These are phyloP conservation scores for Lasiurus borealis DNA, from an alignment of 2,113 vertebrate species.

Conservation along the genomic window DNA sequence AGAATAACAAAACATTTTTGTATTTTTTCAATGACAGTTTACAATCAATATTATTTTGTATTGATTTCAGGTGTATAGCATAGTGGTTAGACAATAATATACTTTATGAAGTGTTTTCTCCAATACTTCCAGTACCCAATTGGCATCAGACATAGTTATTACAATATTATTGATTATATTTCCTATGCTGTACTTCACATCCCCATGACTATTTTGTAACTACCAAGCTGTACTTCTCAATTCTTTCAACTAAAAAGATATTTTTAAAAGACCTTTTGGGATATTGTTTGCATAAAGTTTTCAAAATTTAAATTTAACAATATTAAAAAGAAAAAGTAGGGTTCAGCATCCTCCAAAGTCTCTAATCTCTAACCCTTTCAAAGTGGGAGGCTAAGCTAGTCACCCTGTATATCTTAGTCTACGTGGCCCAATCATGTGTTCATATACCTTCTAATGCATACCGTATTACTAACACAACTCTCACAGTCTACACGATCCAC, in stretches of 20 bases:
- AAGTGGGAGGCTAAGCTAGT: background rate
- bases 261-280: conserved; percentile 12
- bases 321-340: background rate
- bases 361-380: background rate
- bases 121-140: background rate
- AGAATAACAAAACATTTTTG: background rate
- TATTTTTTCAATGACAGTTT: background rate
- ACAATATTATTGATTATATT: background rate
- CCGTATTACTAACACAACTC: background rate
- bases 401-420: background rate
- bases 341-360: background rate
- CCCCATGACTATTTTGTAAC: background rate
- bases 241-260: background rate
- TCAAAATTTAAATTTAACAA: conserved; percentile 30
- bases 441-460: background rate
- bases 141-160: background rate
- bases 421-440: background rate
- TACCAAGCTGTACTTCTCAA: background rate
- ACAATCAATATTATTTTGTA: background rate
- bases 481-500: background rate
- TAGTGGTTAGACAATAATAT: background rate
- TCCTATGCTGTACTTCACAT: background rate
- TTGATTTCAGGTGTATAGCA: background rate
- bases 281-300: background rate
- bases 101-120: background rate